Evolutionary conservation across 2,113 vertebrate species (phyloP), one percentile per base, ranked within the genome.

Genomic region (Anthoscopus minutus): DNA sequence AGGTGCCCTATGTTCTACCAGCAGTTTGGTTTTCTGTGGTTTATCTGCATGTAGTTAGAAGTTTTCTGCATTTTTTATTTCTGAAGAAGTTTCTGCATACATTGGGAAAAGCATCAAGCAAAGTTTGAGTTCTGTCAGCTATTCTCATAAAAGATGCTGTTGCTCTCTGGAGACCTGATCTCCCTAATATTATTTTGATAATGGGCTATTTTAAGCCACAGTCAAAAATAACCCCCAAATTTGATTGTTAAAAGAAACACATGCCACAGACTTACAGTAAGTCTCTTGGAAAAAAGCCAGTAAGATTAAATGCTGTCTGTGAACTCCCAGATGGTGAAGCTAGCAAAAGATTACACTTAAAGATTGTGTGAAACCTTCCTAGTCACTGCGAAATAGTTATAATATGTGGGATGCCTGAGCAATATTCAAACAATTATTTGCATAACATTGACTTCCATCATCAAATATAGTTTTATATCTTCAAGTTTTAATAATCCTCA

Each of bases 261-360:
- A 51, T 88, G 44, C 58, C 67, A 62, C 69, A 86, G 86, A 71
- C 69, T 78, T 92, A 83, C 67, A 0, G 5, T 95, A 93, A 94
- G 35, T 73, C 80, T 81, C 60, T 79, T 95, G 94, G 92, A 92
- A 91, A 88, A 88, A 94, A 83, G 82, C 94, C 91, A 92, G n/a
- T 25, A 42, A 80, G 74, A 81, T 94, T 84, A 92, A 94, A 35
- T 24, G 9, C 42, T 94, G 81, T 92, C 81, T 93, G 47, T 81
- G 62, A 47, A 28, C 50, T 92, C 70, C 84, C 93, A 91, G 91
- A 92, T 96, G 93, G 86, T 62, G 21, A 94, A 94, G 81, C 66
- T 91, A 64, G 70, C 66, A 56, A 42, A 91, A 87, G 84, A 89
- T 94, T 89, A 25, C 70, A 18, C 70, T 57, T 89, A 9, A 24